A percentile compares a stretch with the other conserved stretches of the same genome.
These are phyloP conservation scores for Neoascia interrupta DNA, from an alignment of 2,888 invertebrate genomes.

Conservation along the genomic window DNA sequence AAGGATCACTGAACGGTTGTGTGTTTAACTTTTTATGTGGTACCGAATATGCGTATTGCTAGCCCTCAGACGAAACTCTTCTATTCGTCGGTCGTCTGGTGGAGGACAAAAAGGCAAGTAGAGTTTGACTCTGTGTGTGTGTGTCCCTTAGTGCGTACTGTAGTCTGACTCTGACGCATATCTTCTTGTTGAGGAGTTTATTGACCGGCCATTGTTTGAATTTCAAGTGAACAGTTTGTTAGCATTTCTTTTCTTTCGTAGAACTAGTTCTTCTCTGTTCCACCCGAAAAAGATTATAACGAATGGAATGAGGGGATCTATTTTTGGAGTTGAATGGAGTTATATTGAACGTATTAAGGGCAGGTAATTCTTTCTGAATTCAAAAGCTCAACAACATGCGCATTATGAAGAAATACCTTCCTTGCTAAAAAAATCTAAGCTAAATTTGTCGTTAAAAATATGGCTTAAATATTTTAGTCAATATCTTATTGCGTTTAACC, in stretches of 20 bases:
- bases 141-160: constrained; percentile 9
- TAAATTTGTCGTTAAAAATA: too few relatives aligned
- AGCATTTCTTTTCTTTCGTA: too few relatives aligned
- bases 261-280: background rate
- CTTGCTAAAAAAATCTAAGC: too few relatives aligned
- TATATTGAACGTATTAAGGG: too few relatives aligned
- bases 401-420: too few relatives aligned
- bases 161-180: constrained; percentile 9
- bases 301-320: background rate
- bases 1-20: constrained; percentile 49
- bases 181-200: constrained; percentile 19
- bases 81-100: constrained; percentile 19
- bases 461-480: too few relatives aligned
- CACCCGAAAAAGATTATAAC: background rate
- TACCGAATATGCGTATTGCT: constrained; percentile 42
- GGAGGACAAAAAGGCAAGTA: constrained; percentile 1
- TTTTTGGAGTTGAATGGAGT: background rate
- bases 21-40: constrained; percentile 44
- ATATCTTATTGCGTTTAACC: too few relatives aligned
- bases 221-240: too few relatives aligned
- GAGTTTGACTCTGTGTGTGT: too few relatives aligned
- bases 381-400: too few relatives aligned
- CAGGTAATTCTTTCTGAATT: too few relatives aligned
- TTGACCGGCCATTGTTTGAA: constrained; percentile 14
- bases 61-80: constrained; percentile 16